phyloP scores from a whole-genome alignment of 2,113 vertebrate species.

The Ceratotherium simum region DNA sequence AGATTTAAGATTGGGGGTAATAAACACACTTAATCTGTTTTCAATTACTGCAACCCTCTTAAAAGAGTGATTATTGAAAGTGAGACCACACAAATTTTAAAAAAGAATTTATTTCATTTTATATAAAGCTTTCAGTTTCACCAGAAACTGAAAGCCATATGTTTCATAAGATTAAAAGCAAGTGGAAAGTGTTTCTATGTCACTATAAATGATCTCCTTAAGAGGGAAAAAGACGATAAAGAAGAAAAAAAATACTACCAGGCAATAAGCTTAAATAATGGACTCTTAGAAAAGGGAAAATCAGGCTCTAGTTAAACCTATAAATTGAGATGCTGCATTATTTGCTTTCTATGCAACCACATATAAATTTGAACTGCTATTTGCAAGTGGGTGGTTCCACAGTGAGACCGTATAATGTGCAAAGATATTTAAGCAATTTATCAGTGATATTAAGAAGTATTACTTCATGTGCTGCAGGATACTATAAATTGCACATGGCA shows the following conservation, averaged over 20 bases:
- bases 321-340: slow-evolving; percentile 80
- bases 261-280: slow-evolving; percentile 66
- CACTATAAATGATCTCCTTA: neutral
- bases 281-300: slow-evolving; percentile 75
- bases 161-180: slow-evolving; percentile 75
- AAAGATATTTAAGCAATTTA: slow-evolving; percentile 80
- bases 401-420: slow-evolving; percentile 73
- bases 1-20: neutral
- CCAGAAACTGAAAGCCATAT: neutral
- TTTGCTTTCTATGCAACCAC: slow-evolving; percentile 79
- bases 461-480: slow-evolving; percentile 80
- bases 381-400: slow-evolving; percentile 76
- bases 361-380: slow-evolving; percentile 73
- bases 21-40: slow-evolving; percentile 15
- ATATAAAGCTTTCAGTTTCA: slow-evolving; percentile 45
- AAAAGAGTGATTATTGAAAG: slow-evolving; percentile 47
- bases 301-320: slow-evolving; percentile 69
- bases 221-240: neutral
- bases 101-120: slow-evolving; percentile 26
- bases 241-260: slow-evolving; percentile 22
- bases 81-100: neutral
- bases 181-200: slow-evolving; percentile 61
- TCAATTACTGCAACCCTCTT: neutral
- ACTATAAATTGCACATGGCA: slow-evolving; percentile 80
- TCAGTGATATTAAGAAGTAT: slow-evolving; percentile 83